These are phyloP conservation scores for Arenaria interpres DNA, from an alignment of 2,113 vertebrate genomes.

Conservation along the genomic window DNA sequence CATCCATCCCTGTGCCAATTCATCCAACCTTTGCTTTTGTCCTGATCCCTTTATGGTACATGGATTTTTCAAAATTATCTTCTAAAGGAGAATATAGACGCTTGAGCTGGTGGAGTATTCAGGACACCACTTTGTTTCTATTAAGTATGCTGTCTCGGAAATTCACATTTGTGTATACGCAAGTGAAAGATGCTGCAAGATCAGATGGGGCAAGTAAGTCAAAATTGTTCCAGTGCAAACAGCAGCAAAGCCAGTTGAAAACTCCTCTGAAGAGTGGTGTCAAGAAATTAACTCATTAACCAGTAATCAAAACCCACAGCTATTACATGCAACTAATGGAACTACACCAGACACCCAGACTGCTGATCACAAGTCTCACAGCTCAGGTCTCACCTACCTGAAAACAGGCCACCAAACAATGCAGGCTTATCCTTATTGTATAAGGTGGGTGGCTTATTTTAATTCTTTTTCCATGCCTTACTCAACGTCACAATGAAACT, in stretches of 20 bases:
- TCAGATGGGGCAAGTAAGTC: not conserved
- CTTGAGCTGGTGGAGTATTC: slow-evolving; percentile 23
- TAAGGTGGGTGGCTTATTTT: not conserved
- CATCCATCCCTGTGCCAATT: not conserved
- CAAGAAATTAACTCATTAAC: not conserved
- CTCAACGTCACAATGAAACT: not conserved
- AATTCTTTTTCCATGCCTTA: not conserved
- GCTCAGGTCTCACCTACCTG: slow-evolving; percentile 11
- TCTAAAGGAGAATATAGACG: not conserved
- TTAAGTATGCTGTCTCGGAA: not conserved
- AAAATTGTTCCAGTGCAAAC: not conserved
- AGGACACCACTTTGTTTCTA: slow-evolving; percentile 25
- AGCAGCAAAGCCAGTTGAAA: not conserved
- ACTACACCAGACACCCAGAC: not conserved
- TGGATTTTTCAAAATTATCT: not conserved
- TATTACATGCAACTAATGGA: not conserved
- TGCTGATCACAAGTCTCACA: not conserved
- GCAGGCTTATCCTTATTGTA: not conserved
- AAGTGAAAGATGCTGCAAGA: slow-evolving; percentile 13
- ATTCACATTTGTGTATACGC: not conserved
- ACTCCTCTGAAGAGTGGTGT: not conserved
- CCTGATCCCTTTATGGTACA: not conserved
- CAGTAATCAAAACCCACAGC: not conserved
- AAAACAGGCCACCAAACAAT: not conserved
- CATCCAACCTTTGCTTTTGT: not conserved